Evolutionary conservation across 2,113 vertebrate genomes (phyloP).

Genomic region (Eonycteris spelaea): DNA sequence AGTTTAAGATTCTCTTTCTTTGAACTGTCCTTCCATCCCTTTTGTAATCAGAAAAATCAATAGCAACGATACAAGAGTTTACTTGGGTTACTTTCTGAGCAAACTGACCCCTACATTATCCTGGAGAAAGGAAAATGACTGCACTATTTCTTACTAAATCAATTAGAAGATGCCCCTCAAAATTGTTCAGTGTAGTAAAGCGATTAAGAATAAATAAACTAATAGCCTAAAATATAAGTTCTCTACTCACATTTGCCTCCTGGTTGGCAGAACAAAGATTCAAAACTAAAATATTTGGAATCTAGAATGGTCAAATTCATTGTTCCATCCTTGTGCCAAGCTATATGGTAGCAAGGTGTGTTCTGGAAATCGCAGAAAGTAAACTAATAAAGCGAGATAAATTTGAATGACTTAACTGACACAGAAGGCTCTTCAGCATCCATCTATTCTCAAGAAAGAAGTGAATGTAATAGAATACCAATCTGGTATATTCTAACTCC

Average conservation of each 20-base stretch:
- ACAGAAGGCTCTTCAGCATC: slow-evolving; percentile 70
- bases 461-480: slow-evolving; percentile 76
- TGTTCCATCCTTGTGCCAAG: not conserved
- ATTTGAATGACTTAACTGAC: slow-evolving; percentile 79
- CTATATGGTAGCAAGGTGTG: not conserved
- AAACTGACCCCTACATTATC: not conserved
- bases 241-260: not conserved
- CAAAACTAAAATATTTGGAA: not conserved
- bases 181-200: not conserved
- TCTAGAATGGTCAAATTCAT: not conserved
- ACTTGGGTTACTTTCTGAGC: not conserved
- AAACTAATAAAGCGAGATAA: slow-evolving; percentile 78
- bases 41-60: not conserved
- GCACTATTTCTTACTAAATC: not conserved
- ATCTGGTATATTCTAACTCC: slow-evolving; percentile 63
- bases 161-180: not conserved
- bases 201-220: not conserved
- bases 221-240: not conserved
- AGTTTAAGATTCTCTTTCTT: not conserved
- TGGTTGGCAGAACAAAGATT: not conserved
- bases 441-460: slow-evolving; percentile 70
- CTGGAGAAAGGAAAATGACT: not conserved
- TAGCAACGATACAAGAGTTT: not conserved
- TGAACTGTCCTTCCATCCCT: not conserved
- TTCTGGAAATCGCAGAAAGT: slow-evolving; percentile 56